Base-by-base conservation (phyloP, 2,113 vertebrate genomes). In the Spea multiplicata region DNA sequence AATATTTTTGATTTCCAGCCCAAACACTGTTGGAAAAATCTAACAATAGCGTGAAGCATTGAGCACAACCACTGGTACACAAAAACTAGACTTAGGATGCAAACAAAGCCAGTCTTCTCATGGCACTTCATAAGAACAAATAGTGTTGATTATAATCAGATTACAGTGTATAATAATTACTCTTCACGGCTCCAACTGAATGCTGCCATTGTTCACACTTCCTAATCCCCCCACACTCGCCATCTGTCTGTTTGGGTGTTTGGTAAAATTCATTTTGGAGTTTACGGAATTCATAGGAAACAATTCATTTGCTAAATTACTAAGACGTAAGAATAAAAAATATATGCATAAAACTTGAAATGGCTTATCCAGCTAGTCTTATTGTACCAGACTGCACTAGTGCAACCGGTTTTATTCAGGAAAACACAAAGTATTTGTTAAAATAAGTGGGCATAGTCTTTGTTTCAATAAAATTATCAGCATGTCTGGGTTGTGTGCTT, bases 251-350 rank as follows among this genome's bases (percentile, higher is more conserved):
- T 57, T 17, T 57, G 8, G 16, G 75, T 70, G 57, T 70, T 70
- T 62, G 59, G 66, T 69, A 71, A n/a, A 67, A 69, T 71, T 17
- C 55, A 70, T 61, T 55, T 77, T 67, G 66, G 16, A 30, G 70
- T 70, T 77, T 14, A 71, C 61, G 59, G 66, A 77, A 77, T 77
- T 71, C 70, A 77, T 77, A 46, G 75, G 70, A 77, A 77, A 53
- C 62, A 16, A 53, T 77, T 45, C 13, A 67, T n/a, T 70, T 59
- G 47, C 55, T 70, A 77, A 30, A 70, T 70, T 62, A 70, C 66
- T 76, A 46, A 6, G 61, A 69, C 49, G 13, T 59, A 76, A 66
- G 66, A 13, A 76, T 69, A 49, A 70, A 57, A 77, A 61, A 70
- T 50, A 47, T n/a, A n/a, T n/a, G n/a, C n/a, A n/a, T n/a, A n/a